Base-by-base conservation (phyloP, 2,797 vertebrate genomes). In the Hemitrygon akajei region DNA sequence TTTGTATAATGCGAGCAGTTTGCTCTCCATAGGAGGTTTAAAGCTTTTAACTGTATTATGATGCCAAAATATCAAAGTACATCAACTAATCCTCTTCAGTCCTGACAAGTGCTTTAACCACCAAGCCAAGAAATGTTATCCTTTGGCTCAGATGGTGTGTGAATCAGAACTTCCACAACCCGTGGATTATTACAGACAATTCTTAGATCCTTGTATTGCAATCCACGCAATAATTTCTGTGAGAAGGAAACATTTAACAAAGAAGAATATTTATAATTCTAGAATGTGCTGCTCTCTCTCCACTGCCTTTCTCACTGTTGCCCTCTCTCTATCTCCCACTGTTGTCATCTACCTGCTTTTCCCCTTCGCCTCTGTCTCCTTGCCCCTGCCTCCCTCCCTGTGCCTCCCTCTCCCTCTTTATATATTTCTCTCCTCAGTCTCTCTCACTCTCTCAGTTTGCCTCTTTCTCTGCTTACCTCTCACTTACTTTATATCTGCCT, bases 81-180 rank as follows among this genome's bases (percentile, higher is more conserved):
- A 60, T 87, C 60, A 87, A 60, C 84, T 63, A 87, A 87, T 87
- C 58, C 58, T 30, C 56, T 87, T 63, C 56, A 87, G 60, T 63
- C 84, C 84, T 87, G 84, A 87, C 84, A 87, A 87, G 84, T n/a
- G 30, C 84, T 63, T 63, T 63, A 63, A 14, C 58, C 84, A 87
- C 30, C 56, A 56, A 87, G 84, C 84, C 58, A 87, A n/a, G 60
- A 66, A 14, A 66, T 89, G n/a, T 89, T 66, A 66, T 66, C 30
- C 86, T 89, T 89, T 63, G 30, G 60, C 63, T 89, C 86, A 89
- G 60, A 66, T 89, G 3, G 6, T 20, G 1, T 27, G 16, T 37
- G 60, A 66, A 89, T 34, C 86, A 89, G 60, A 34, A 89, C 22
- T 66, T 89, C 60, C 14, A 20, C 0, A 30, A 89, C 86, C 86